These are phyloP conservation scores for Drosophila nigricruria DNA, from an alignment of 2,888 invertebrate species.

Conservation along the genomic window DNA sequence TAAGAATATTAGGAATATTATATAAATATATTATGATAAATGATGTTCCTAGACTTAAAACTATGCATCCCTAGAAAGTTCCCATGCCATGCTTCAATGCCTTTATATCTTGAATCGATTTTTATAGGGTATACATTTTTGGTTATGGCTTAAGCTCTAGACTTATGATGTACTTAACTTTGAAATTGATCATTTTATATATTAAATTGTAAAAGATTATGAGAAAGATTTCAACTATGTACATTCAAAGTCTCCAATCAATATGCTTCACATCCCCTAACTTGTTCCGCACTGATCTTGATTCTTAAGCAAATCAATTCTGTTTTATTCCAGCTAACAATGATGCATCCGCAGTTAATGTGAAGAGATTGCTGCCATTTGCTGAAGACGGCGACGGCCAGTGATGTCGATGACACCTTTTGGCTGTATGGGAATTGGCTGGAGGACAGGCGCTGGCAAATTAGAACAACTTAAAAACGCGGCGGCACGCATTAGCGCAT, in stretches of 20 bases:
- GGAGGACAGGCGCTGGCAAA: conserved; percentile 54
- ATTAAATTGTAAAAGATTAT: too few species aligned
- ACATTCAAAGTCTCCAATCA: too few species aligned
- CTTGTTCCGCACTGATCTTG: background rate
- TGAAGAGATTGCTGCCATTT: conserved; percentile 14
- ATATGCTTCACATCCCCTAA: too few species aligned
- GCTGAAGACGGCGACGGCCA: conserved; percentile 18
- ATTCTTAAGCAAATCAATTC: background rate
- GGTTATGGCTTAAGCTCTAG: too few species aligned
- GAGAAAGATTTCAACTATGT: too few species aligned
- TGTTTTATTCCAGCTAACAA: background rate
- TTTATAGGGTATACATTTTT: too few species aligned
- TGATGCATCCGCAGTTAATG: conserved; percentile 11
- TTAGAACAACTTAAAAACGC: conserved; percentile 78
- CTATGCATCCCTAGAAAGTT: too few species aligned
- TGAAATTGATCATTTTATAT: too few species aligned
- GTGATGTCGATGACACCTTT: conserved; percentile 65
- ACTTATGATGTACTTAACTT: too few species aligned
- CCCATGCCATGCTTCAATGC: too few species aligned
- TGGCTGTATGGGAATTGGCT: conserved; percentile 18
- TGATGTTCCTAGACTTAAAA: background rate
- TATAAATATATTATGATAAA: background rate
- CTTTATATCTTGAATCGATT: too few species aligned
- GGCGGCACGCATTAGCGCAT: conserved; percentile 75
- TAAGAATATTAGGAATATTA: background rate